These are phyloP conservation scores for Drosophila tani DNA, from an alignment of 1,140 invertebrate genomes.

Conservation along the genomic window DNA sequence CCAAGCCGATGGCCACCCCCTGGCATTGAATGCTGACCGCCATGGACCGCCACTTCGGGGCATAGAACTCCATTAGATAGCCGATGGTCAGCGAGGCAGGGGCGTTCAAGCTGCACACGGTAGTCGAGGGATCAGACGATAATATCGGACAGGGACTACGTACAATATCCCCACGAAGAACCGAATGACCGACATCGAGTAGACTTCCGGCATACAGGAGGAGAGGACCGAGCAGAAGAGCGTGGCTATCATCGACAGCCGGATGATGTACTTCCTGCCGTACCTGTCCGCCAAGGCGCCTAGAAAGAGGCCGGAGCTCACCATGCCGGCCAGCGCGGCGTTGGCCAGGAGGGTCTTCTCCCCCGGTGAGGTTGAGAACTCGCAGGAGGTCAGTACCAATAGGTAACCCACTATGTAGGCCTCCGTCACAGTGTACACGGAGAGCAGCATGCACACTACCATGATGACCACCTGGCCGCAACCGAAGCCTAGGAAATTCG, in stretches of 20 bases:
- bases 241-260: background rate
- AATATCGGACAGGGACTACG: background rate
- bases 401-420: conserved; percentile 18
- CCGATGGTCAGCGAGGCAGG: conserved; percentile 9
- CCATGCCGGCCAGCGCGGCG: conserved; percentile 20
- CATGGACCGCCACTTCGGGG: background rate
- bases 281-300: conserved; percentile 24
- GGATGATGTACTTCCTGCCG: conserved; percentile 8
- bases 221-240: background rate
- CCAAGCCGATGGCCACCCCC: background rate
- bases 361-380: background rate
- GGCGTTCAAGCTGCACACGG: conserved; percentile 1
- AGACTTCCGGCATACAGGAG: conserved; percentile 24
- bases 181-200: background rate
- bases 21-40: conserved; percentile 3
- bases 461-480: conserved; percentile 17
- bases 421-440: conserved; percentile 7
- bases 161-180: conserved; percentile 24
- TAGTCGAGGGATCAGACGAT: background rate
- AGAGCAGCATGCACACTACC: background rate
- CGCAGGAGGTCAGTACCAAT: conserved; percentile 16
- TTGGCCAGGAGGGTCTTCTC: conserved; percentile 18
- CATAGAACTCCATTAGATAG: conserved; percentile 22
- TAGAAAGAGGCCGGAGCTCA: conserved; percentile 12
- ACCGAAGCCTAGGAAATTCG: conserved; percentile 23